Base-by-base conservation (phyloP, 2,888 invertebrate genomes). In the Melieria crassipennis region DNA sequence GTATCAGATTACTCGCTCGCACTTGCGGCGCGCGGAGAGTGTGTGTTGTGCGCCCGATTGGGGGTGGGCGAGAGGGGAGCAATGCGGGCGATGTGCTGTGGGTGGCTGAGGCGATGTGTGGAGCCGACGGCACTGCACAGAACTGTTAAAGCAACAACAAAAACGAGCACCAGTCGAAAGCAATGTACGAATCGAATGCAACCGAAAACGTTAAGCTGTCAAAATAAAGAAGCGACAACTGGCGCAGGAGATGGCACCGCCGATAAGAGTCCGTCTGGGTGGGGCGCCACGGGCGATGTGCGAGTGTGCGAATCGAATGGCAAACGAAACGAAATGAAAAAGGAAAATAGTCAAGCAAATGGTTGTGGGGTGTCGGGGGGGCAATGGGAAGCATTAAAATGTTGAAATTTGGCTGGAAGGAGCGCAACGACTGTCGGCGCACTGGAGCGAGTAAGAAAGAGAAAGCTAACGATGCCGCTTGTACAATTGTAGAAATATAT, bases 1-100 rank as follows among this genome's bases (percentile, higher is more conserved):
- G 65, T 69, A 72, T 68, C 69, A 69, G 65, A 62, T 69, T 69
- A 72, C 69, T 72, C 72, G 13, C 50, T 72, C 69, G 46, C 71
- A 71, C 71, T 52, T 56, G 10, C 61, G 42, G 30, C 1, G 30
- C 30, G 30, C 30, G 30, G 30, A 30, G 30, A 30, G 30, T 3
- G 30, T 30, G 30, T 30, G 3, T 30, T 30, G 30, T 30, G 30
- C 30, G 30, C 30, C 30, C 30, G 30, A 30, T 30, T 30, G 30
- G 30, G 30, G 30, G 30, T n/a, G n/a, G n/a, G n/a, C n/a, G 30
- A 3, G 30, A 30, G 30, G 30, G 30, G 30, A 30, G 30, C 0
- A 30, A 30, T 30, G 16, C 16, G 1, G 16, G 2, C 1, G 16
- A n/a, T n/a, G 30, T 30, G 30, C 30, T 30, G 30, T 30, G 30